Evolutionary conservation across 2,113 vertebrate genomes (phyloP), one percentile per base, ranked within the genome.

Genomic region (Ptychochromis oligacanthus): DNA sequence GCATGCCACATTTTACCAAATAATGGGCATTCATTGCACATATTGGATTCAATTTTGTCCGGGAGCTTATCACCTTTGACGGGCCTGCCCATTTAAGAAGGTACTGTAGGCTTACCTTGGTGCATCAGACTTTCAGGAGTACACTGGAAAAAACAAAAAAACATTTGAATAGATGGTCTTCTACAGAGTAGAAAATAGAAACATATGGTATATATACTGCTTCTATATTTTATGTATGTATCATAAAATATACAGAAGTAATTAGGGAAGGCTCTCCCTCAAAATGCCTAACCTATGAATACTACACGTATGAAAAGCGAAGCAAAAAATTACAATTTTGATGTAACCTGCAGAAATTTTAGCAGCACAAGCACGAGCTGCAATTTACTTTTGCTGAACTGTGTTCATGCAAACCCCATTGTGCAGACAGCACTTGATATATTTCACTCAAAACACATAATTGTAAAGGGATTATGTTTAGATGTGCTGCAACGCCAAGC

Each of bases 201-300:
- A 80, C 57, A 65, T 12, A 77, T 76, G 24, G 49, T 2, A 59
- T 28, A 11, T 59, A 75, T 15, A 22, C 31, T 17, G 2, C 14
- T 75, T 83, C 18, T 75, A 77, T 70, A 75, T 80, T 59, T 86
- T 28, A 74, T 81, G 40, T 36, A 28, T 65, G 24, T 64, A 40
- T 75, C 36, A 57, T 81, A 13, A 87, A 88, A 81, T 62, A 77
- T 72, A 81, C 36, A 85, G 43, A 18, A 34, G 7, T 70, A 36
- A 85, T 87, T 61, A 61, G 20, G 24, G 24, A 17, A 58, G 11
- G 36, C 38, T 76, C 9, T 59, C 55, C 31, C 26, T 5, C 67
- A 58, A 74, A 83, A 77, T 58, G 49, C 14, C 55, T 34, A 11
- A 36, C 24, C 14, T 26, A 61, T 11, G 54, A 56, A 38, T 38